Base-by-base conservation (phyloP, 2,888 invertebrate species). In the Litoditis marina region DNA sequence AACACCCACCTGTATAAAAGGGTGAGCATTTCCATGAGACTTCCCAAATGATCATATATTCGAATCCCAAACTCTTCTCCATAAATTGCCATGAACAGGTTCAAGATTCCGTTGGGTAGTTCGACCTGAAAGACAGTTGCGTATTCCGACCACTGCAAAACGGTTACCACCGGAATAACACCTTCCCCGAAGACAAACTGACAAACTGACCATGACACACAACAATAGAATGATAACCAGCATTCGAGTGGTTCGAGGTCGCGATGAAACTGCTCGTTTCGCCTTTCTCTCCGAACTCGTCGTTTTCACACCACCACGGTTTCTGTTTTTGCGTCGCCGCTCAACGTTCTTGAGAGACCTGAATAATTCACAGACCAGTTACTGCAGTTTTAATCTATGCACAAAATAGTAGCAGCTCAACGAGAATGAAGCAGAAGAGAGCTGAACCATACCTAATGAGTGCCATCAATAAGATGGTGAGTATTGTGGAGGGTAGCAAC, bases 1-100 rank as follows among this genome's bases (percentile, higher is more conserved):
- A n/a, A n/a, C n/a, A n/a, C n/a, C 19, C 34, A 65, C 65, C 65
- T 65, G 65, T 79, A 79, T 30, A 75, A 53, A 28, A 79, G 68
- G 11, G 79, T 79, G 19, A 78, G 65, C 77, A 79, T 77, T 56
- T 79, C 79, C 73, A 79, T 71, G 49, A 78, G 64, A 39, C 69
- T 67, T 31, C 78, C 78, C 60, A 78, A 56, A 27, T 74, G 71
- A 65, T 78, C 73, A 68, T 78, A 78, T 46, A 74, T 68, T 6
- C 69, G 54, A 36, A 69, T 60, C 13, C 71, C 78, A 49, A 77
- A 78, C 19, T 69, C 66, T 53, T 68, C 68, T 2, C 78, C 78
- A 36, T 74, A 74, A 13, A 78, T 71, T 27, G 73, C 78, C 1
- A 70, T 72, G 53, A 68, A 68, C 34, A 78, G 61, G 52, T 77